A percentile compares a stretch with the other conserved stretches of the same genome.
Evolutionary conservation across 2,888 invertebrate species (phyloP).

Genomic region (Galerucella pusilla): DNA sequence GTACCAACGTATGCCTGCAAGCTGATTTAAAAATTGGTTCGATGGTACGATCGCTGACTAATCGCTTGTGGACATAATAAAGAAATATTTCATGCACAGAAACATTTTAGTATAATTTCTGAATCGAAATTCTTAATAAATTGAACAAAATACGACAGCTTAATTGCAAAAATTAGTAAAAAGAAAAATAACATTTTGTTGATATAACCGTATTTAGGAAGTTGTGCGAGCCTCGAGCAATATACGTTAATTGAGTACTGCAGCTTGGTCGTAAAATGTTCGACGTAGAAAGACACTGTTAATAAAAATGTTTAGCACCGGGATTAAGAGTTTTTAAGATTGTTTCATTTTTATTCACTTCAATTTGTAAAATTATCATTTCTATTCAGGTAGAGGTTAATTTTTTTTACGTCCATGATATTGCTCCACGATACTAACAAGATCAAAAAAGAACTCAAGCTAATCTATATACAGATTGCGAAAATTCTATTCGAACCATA

Average conservation of each 20-base stretch:
- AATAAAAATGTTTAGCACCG: conserved; percentile 8
- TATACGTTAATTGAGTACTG: conserved; percentile 5
- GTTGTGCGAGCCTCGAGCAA: conserved; percentile 10
- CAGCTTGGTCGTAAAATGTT: conserved; percentile 14
- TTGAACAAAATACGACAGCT: conserved; percentile 29
- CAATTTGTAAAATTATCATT: neutral
- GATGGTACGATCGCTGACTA: neutral
- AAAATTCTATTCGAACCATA: too few species aligned
- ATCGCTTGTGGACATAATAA: conserved; percentile 32
- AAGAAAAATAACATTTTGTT: conserved; percentile 23
- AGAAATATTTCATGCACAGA: conserved; percentile 27
- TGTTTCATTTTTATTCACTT: neutral
- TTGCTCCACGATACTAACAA: too few species aligned
- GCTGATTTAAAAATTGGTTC: neutral
- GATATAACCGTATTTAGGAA: conserved; percentile 22
- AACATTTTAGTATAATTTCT: conserved; percentile 16
- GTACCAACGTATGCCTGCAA: neutral
- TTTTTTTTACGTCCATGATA: too few species aligned
- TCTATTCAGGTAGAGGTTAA: too few species aligned
- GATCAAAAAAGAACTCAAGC: too few species aligned
- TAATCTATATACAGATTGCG: too few species aligned
- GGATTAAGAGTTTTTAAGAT: neutral
- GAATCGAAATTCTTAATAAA: conserved; percentile 27
- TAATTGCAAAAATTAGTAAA: conserved; percentile 26
- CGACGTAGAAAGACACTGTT: neutral